Evolutionary conservation across 2,113 vertebrate species (phyloP).

Genomic region (Cyrtonyx montezumae): DNA sequence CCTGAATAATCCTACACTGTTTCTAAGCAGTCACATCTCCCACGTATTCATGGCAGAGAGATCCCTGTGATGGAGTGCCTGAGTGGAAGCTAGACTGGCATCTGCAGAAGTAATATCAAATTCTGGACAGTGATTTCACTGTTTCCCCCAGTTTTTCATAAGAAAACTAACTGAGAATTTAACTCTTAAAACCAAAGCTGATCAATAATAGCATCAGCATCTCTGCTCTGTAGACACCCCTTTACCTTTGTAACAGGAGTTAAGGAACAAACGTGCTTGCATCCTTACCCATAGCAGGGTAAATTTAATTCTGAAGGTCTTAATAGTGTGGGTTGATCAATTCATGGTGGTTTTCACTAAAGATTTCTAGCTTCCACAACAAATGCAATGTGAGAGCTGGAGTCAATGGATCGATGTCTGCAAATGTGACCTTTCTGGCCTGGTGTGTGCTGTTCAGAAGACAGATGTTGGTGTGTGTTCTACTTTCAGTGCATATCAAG

Average conservation of each 20-base stretch:
- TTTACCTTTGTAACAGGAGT: not conserved
- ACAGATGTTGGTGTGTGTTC: not conserved
- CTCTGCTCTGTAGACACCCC: not conserved
- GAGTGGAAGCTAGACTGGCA: not conserved
- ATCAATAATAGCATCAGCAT: not conserved
- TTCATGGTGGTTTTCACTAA: not conserved
- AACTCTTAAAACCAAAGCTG: not conserved
- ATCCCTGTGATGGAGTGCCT: not conserved
- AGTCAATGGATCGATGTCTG: not conserved
- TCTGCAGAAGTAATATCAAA: not conserved
- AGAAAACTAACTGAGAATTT: not conserved
- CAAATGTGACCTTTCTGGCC: not conserved
- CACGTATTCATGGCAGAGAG: not conserved
- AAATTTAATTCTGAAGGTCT: not conserved
- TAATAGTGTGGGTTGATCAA: not conserved
- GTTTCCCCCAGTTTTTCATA: not conserved
- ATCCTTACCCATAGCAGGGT: not conserved
- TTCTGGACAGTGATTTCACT: not conserved
- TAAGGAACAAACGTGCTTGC: not conserved
- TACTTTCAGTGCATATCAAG: not conserved
- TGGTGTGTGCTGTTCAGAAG: rapidly evolving
- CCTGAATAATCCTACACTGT: not conserved
- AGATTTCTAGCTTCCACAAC: not conserved
- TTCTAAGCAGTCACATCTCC: not conserved
- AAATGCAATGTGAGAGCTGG: not conserved